A percentile compares a stretch with the other conserved stretches of the same genome.
phyloP scores from a whole-genome alignment of 2,888 invertebrate species.

The Odontomyia ornata region DNA sequence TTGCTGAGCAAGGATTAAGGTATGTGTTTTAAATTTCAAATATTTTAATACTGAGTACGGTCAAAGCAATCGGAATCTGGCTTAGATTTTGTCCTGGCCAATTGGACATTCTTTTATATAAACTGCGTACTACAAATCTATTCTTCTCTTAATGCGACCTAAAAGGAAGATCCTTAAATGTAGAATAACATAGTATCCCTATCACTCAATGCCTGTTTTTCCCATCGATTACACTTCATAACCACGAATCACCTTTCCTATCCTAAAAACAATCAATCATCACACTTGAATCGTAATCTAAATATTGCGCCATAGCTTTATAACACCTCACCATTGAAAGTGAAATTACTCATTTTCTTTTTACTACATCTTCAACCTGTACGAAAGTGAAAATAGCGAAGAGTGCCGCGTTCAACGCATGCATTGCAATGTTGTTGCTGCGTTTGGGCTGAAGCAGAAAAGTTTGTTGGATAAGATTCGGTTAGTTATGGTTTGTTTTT shows the following conservation, averaged over 20 bases:
- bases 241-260: background rate
- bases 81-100: too few relatives aligned
- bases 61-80: too few relatives aligned
- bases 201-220: too few relatives aligned
- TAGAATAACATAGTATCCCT: too few relatives aligned
- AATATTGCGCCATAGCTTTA: constrained; percentile 11
- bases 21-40: background rate
- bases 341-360: constrained; percentile 32
- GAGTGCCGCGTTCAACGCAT: background rate
- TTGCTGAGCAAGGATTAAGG: background rate
- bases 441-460: background rate
- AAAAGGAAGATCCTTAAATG: too few relatives aligned
- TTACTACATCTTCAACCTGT: constrained; percentile 14
- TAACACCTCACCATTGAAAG: constrained; percentile 13
- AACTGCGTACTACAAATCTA: too few relatives aligned
- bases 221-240: too few relatives aligned
- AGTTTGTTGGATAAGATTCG: background rate
- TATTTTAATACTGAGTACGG: too few relatives aligned
- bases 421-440: background rate
- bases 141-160: too few relatives aligned
- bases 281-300: background rate
- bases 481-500: background rate
- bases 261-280: constrained; percentile 17
- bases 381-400: constrained; percentile 33
- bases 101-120: too few relatives aligned